Conservation (phyloP, 1,140 invertebrate genomes). For the Nymphalis io region DNA sequence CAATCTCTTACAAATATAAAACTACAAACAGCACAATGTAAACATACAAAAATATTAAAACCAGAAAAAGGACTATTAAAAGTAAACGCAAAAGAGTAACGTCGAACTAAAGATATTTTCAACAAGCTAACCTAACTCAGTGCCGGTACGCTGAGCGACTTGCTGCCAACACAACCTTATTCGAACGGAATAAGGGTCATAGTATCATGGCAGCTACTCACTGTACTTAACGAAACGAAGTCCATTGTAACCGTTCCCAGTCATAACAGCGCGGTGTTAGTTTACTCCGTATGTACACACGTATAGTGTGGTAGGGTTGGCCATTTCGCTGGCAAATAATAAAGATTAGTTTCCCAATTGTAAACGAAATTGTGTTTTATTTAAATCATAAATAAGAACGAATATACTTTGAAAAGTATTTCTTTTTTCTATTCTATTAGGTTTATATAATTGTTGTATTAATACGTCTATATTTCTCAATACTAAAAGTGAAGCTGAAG, state of each 20-base stretch:
- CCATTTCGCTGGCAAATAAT: neutral
- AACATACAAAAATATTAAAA: constrained; percentile 11
- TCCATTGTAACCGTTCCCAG: constrained; percentile 32
- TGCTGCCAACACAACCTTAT: neutral
- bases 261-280: constrained; percentile 33
- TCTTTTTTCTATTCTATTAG: no score
- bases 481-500: no score
- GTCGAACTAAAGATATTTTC: constrained; percentile 25
- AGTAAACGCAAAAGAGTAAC: constrained; percentile 25
- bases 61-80: constrained; percentile 13
- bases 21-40: neutral
- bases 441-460: no score
- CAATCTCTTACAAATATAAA: neutral
- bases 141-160: neutral
- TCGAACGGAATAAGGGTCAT: neutral
- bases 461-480: no score
- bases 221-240: constrained; percentile 30
- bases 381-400: no score
- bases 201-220: neutral
- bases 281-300: constrained; percentile 19
- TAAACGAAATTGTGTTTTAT: no score
- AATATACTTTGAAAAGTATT: no score
- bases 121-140: constrained; percentile 18
- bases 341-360: no score
- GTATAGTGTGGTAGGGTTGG: constrained; percentile 13